A percentile compares a stretch with the other conserved stretches of the same genome.
Conservation (phyloP, 2,797 vertebrate genomes). For the Threskiornis aethiopicus region DNA sequence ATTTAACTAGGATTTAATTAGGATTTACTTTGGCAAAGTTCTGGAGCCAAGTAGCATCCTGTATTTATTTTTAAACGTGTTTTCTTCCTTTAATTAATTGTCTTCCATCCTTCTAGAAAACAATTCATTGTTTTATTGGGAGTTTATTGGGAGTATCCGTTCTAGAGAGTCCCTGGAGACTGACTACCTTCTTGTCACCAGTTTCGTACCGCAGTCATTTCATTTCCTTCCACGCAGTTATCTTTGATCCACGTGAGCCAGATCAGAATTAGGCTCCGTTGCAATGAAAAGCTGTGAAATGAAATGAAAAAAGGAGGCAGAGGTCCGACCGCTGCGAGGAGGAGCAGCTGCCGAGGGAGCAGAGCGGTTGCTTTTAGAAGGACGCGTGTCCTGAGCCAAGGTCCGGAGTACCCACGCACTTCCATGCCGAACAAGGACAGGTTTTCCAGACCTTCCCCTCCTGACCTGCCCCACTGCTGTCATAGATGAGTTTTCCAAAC, state of each 20-base stretch:
- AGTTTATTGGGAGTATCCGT: neutral
- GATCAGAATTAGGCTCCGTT: neutral
- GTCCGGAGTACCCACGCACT: fast-evolving
- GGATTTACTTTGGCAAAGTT: neutral
- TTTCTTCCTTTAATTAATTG: neutral
- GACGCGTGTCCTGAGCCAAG: neutral
- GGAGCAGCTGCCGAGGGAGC: neutral
- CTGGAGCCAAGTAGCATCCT: neutral
- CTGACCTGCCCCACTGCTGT: neutral
- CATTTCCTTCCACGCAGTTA: neutral
- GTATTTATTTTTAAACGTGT: neutral
- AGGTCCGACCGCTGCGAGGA: neutral
- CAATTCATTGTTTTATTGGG: neutral
- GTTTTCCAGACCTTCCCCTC: neutral
- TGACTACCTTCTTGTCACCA: neutral
- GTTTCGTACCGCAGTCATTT: neutral
- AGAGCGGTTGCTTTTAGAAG: neutral
- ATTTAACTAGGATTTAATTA: neutral
- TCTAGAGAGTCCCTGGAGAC: neutral
- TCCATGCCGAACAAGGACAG: neutral
- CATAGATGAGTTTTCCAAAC: neutral
- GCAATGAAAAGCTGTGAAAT: neutral
- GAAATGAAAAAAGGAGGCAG: neutral
- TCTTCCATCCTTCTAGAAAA: neutral
- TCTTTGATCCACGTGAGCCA: neutral